phyloP scores from a whole-genome alignment of 37 sponge, comb jelly and placozoan species.

The Haliclona indistincta region DNA sequence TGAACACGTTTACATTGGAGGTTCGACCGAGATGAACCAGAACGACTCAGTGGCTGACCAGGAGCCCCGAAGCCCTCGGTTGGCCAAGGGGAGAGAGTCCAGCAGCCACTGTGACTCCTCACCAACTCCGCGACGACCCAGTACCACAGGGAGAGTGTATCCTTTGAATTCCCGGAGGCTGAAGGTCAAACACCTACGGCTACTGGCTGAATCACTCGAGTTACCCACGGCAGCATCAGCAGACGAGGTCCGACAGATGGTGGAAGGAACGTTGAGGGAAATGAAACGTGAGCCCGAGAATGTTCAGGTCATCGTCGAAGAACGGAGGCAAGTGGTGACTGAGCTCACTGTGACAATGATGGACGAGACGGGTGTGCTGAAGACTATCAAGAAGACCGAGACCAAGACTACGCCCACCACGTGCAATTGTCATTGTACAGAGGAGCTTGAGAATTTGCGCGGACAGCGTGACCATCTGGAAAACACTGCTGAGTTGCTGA shows the following conservation, averaged over 20 bases:
- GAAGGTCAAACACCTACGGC: neutral
- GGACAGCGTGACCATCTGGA: neutral
- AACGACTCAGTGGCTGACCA: no score
- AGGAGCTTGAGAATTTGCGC: no score
- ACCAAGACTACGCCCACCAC: no score
- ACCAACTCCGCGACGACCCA: no score
- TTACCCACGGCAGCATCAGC: slow-evolving; percentile 18
- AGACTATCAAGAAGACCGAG: neutral
- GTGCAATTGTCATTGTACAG: no score
- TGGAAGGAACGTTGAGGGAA: slow-evolving; percentile 9
- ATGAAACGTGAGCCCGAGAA: slow-evolving; percentile 2
- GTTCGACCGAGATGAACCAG: no score
- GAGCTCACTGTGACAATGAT: neutral
- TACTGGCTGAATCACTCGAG: slow-evolving; percentile 4
- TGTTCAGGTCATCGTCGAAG: slow-evolving; percentile 15
- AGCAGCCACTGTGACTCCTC: no score
- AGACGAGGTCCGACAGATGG: slow-evolving; percentile 19
- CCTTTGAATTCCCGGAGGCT: slow-evolving; percentile 25
- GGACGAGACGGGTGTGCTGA: no score
- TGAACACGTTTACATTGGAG: no score
- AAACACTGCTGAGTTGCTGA: neutral
- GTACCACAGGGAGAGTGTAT: no score
- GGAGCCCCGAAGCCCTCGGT: no score
- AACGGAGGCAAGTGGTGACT: neutral
- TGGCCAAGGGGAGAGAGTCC: no score